Base-by-base conservation (phyloP, 1,140 invertebrate genomes). In the Lepidurus arcticus region DNA sequence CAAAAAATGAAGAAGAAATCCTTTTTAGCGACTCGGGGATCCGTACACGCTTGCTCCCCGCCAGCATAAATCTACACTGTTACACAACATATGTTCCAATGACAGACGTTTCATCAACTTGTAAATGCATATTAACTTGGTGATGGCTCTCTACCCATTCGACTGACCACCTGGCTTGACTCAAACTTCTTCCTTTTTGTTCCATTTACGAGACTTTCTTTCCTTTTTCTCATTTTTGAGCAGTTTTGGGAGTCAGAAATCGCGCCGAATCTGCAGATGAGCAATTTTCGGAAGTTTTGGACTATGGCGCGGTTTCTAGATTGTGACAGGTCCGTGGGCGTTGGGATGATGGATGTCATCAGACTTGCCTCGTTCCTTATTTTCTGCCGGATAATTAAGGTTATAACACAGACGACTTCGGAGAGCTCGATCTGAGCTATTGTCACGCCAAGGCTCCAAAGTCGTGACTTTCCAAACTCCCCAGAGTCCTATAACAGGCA, bases 71-170 rank as follows among this genome's bases (percentile, higher is more conserved):
- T 47, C 16, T 65, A 13, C 21, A 65, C n/a, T 7, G 21, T 7
- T 65, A 16, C 53, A 65, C 53, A 16, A 16, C 13, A 65, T 65
- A 65, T 65, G 53, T 65, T 65, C 8, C 16, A 65, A 65, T 65
- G 53, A 65, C 53, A 21, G 53, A 65, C 53, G 53, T 65, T 65
- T 65, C 53, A 65, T 65, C 53, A 65, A 65, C 53, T 65, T 65
- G 53, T 65, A 16, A 65, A 65, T 65, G 53, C 21, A 65, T 65
- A 65, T 65, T 65, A 65, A 65, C 53, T 65, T 13, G 16, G 16
- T 21, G 21, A 65, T 65, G 53, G 53, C 21, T 65, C 53, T 65
- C 8, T 21, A 21, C 53, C 53, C 21, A n/a, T 65, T 65, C 6
- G 13, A 8, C n/a, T 65, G 53, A 21, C 53, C 53, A 65, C 53